Percentiles rank a stretch among this genome's conserved stretches.
Conservation (phyloP, 2,113 vertebrate species). For the Elanus axillaris region DNA sequence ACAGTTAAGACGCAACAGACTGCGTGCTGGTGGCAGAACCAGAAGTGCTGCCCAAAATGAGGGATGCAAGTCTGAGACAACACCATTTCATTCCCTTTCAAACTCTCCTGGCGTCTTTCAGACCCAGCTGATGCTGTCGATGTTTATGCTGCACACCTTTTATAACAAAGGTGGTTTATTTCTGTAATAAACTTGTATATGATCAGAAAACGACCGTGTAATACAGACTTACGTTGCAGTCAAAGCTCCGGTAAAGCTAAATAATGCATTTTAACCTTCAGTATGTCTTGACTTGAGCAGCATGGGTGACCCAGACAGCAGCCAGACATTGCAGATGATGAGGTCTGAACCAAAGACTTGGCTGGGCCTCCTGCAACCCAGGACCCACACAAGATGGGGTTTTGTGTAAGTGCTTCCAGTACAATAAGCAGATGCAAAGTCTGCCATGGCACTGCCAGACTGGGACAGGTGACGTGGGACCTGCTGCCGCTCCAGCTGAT, state of each 20-base stretch:
- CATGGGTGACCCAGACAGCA: background rate
- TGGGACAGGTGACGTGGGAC: background rate
- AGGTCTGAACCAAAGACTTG: background rate
- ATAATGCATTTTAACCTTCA: background rate
- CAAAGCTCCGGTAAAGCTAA: background rate
- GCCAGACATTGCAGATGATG: accelerated
- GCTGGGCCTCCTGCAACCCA: background rate
- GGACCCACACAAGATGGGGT: accelerated
- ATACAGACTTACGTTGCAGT: background rate
- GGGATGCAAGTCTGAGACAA: background rate
- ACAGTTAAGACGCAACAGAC: background rate
- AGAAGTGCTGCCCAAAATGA: background rate
- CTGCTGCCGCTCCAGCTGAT: background rate
- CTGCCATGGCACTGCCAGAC: no score
- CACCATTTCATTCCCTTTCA: accelerated
- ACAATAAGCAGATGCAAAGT: background rate
- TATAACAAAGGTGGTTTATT: background rate
- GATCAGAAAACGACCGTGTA: background rate
- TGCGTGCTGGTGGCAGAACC: background rate
- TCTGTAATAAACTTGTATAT: conserved; percentile 43
- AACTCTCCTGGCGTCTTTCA: background rate
- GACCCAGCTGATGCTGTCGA: background rate
- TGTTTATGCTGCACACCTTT: background rate
- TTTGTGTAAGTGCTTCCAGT: background rate
- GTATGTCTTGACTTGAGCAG: background rate